A percentile compares a stretch with the other conserved stretches of the same genome.
These are phyloP conservation scores for Plotosus lineatus DNA, from an alignment of 2,113 vertebrate genomes.

Conservation along the genomic window DNA sequence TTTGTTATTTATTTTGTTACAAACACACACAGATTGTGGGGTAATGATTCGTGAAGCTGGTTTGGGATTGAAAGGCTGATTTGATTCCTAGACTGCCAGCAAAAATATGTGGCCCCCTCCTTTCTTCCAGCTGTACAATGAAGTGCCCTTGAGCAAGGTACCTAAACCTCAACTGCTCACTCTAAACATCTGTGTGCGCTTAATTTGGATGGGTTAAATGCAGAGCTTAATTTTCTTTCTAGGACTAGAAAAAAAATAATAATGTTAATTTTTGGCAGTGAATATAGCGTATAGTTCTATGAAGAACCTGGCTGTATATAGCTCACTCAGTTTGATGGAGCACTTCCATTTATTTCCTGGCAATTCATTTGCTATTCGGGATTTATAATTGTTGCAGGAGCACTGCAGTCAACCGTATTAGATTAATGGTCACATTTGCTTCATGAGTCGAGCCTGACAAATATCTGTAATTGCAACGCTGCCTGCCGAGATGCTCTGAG, in stretches of 20 bases:
- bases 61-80: no score
- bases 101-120: no score
- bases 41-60: no score
- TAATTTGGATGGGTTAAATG: no score
- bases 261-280: not conserved
- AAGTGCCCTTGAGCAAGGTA: no score
- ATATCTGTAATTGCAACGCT: slow-evolving; percentile 33
- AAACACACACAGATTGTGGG: no score
- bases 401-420: slow-evolving; percentile 18
- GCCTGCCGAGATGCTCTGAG: not conserved
- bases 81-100: no score
- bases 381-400: slow-evolving; percentile 33
- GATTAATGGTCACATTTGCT: slow-evolving; percentile 27
- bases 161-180: no score
- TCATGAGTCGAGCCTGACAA: slow-evolving; percentile 39
- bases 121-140: no score
- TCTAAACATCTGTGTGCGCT: no score
- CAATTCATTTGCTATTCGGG: slow-evolving; percentile 26
- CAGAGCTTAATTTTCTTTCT: no score
- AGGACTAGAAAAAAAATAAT: no score
- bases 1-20: not conserved
- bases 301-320: not conserved
- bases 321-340: not conserved
- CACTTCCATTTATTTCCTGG: slow-evolving; percentile 7
- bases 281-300: not conserved